phyloP scores from a whole-genome alignment of 2,797 vertebrate genomes.

The Channallabes apus region DNA sequence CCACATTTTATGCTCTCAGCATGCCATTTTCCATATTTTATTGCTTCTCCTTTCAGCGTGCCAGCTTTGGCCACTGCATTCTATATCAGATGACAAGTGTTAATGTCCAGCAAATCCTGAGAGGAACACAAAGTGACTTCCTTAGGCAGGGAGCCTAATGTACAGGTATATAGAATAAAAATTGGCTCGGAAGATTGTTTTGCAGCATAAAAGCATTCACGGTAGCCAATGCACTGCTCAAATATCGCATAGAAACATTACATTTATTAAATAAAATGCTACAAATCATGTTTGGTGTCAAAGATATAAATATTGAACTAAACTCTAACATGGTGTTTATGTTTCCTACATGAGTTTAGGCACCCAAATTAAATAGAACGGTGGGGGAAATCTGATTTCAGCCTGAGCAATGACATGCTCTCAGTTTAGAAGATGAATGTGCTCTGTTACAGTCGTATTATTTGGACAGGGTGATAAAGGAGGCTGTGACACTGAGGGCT shows the following conservation, averaged over 20 bases:
- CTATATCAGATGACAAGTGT: constrained; percentile 41
- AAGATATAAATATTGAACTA: constrained; percentile 42
- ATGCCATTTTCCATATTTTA: constrained; percentile 51
- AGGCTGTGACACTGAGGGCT: constrained; percentile 51
- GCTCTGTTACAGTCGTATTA: constrained; percentile 53
- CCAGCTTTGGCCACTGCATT: constrained; percentile 35
- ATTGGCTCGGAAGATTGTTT: neutral
- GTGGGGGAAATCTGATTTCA: constrained; percentile 56
- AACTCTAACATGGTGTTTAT: constrained; percentile 30
- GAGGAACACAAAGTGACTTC: neutral
- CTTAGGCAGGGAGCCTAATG: constrained; percentile 31
- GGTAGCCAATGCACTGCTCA: neutral
- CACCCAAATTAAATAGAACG: constrained; percentile 44
- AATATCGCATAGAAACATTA: neutral
- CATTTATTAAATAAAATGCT: constrained; percentile 5
- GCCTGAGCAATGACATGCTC: constrained; percentile 53
- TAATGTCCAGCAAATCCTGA: neutral
- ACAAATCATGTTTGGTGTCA: neutral
- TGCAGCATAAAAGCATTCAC: neutral
- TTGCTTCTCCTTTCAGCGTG: constrained; percentile 38
- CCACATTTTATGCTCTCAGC: constrained; percentile 49
- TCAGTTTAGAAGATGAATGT: constrained; percentile 62
- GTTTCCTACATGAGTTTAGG: constrained; percentile 12
- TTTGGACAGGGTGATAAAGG: constrained; percentile 58
- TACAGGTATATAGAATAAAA: constrained; percentile 24